Evolutionary conservation across 1,140 invertebrate genomes (phyloP).

Genomic region (Cotesia typhae): DNA sequence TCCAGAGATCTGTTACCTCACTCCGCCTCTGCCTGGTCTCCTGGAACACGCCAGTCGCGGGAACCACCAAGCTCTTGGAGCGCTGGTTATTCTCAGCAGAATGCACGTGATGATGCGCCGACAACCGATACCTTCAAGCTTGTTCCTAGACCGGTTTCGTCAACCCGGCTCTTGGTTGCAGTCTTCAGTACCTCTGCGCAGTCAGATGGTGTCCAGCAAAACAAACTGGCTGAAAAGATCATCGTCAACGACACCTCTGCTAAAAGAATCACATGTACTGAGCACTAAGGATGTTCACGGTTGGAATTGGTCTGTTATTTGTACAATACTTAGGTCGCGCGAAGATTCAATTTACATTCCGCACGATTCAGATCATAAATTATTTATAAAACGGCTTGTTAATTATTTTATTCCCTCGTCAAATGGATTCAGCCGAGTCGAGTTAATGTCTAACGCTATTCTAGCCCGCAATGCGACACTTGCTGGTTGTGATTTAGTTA

Average conservation of each 20-base stretch:
- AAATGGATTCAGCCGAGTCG: conserved; percentile 79
- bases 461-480: conserved; percentile 72
- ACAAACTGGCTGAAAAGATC: conserved; percentile 57
- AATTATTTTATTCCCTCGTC: conserved; percentile 89
- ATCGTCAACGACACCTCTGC: conserved; percentile 57
- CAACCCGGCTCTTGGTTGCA: conserved; percentile 60
- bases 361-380: conserved; percentile 75
- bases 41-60: conserved; percentile 80
- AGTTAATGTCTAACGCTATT: conserved; percentile 70
- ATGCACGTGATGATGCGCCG: conserved; percentile 83
- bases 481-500: conserved; percentile 80
- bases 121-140: conserved; percentile 78
- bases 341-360: conserved; percentile 53
- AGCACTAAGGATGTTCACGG: conserved; percentile 66
- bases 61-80: conserved; percentile 80
- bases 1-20: conserved; percentile 82
- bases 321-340: conserved; percentile 65
- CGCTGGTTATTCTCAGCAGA: conserved; percentile 79
- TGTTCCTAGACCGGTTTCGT: conserved; percentile 86
- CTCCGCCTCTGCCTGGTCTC: conserved; percentile 82
- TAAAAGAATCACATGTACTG: conserved; percentile 71
- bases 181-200: conserved; percentile 51
- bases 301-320: conserved; percentile 76
- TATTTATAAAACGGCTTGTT: conserved; percentile 84
- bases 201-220: conserved; percentile 47